Percentiles rank a stretch among this genome's conserved stretches.
Conservation (phyloP, 2,797 vertebrate genomes). For the Pampus argenteus region DNA sequence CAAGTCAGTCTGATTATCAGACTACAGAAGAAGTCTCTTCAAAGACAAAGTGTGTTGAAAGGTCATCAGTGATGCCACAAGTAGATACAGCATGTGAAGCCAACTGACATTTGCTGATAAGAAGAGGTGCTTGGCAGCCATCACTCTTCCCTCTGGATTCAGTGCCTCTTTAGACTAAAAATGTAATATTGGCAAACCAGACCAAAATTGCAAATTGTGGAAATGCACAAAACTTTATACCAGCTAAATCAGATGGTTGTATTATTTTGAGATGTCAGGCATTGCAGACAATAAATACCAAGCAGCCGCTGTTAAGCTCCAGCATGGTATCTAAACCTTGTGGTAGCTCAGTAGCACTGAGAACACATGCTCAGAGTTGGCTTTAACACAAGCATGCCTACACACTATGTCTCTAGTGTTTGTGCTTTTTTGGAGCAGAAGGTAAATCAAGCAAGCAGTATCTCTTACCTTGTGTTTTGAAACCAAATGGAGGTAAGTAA, state of each 20-base stretch:
- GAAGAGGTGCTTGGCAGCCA: neutral
- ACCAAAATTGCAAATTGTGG: constrained; percentile 1
- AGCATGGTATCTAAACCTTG: neutral
- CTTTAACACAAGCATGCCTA: neutral
- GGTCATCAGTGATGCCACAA: neutral
- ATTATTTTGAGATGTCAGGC: constrained; percentile 12
- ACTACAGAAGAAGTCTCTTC: neutral
- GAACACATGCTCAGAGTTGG: neutral
- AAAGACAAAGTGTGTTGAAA: constrained; percentile 8
- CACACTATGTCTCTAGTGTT: neutral
- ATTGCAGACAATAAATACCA: neutral
- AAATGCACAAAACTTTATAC: constrained; percentile 8
- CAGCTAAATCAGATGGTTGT: neutral
- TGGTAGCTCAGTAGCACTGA: neutral
- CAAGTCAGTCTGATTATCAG: constrained; percentile 1
- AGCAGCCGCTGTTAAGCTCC: neutral
- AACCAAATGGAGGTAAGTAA: constrained; percentile 94
- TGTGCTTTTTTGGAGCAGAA: neutral
- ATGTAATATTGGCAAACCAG: neutral
- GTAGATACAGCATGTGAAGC: neutral
- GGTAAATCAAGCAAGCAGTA: neutral
- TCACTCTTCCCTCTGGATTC: neutral
- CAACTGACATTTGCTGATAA: neutral
- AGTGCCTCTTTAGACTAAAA: neutral
- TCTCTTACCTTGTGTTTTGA: constrained; percentile 96